Conservation (phyloP, 2,113 vertebrate species). For the Paedocypris sp. region DNA sequence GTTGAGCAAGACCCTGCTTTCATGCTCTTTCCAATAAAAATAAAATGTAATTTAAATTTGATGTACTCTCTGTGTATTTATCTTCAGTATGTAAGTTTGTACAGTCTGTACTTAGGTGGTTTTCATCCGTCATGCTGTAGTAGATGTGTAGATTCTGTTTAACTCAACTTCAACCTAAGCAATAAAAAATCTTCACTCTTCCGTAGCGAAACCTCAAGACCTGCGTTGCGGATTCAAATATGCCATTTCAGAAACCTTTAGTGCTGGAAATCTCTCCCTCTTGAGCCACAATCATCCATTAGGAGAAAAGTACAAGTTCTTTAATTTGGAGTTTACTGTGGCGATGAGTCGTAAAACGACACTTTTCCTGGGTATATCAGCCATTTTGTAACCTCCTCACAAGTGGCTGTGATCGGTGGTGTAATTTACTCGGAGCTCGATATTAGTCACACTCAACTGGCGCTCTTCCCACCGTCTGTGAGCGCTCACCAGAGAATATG, state of each 20-base stretch:
- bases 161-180: background rate
- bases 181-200: background rate
- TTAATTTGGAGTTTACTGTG: conserved; percentile 36
- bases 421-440: conserved; percentile 31
- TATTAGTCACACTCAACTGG: conserved; percentile 33
- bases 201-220: conserved; percentile 1
- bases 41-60: too few relatives aligned
- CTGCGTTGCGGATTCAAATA: conserved; percentile 7
- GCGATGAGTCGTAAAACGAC: conserved; percentile 29
- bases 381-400: conserved; percentile 18
- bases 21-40: too few relatives aligned
- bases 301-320: conserved; percentile 12
- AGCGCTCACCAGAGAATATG: background rate
- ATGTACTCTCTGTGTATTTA: too few relatives aligned
- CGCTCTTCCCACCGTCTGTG: background rate
- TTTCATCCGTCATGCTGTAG: too few relatives aligned
- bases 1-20: too few relatives aligned
- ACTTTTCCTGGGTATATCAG: conserved; percentile 17
- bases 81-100: too few relatives aligned
- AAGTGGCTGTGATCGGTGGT: conserved; percentile 23
- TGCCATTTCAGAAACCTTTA: conserved; percentile 30
- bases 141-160: too few relatives aligned
- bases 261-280: conserved; percentile 24
- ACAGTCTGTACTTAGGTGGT: too few relatives aligned
- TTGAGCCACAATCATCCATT: conserved; percentile 33